phyloP scores from a whole-genome alignment of 1,140 invertebrate species.

The Harpegnathos saltator region DNA sequence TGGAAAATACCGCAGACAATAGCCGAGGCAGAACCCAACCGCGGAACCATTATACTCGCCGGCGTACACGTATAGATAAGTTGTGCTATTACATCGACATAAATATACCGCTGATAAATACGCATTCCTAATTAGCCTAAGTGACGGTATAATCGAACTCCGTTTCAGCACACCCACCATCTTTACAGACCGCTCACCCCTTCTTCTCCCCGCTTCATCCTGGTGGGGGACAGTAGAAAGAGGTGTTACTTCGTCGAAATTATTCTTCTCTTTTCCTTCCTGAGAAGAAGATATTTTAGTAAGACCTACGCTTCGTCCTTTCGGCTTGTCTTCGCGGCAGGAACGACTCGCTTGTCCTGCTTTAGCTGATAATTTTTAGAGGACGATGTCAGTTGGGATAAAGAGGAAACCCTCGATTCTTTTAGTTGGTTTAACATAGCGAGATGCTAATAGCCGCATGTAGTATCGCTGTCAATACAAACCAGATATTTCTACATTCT shows the following conservation, averaged over 20 bases:
- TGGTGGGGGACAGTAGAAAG: no score
- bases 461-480: no score
- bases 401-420: no score
- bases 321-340: no score
- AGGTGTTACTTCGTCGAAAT: neutral
- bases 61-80: neutral
- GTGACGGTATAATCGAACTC: constrained; percentile 71
- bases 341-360: no score
- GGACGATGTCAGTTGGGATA: no score
- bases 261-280: constrained; percentile 28
- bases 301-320: neutral
- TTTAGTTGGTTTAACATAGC: no score
- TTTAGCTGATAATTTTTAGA: no score
- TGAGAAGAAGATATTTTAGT: constrained; percentile 41
- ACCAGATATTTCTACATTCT: no score
- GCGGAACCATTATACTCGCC: neutral
- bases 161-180: neutral
- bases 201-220: constrained; percentile 20
- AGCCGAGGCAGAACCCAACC: neutral
- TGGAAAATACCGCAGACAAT: constrained; percentile 29
- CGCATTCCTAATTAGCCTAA: constrained; percentile 73
- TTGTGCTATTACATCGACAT: constrained; percentile 10
- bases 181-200: constrained; percentile 4
- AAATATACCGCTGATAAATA: constrained; percentile 65
- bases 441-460: no score